These are phyloP conservation scores for Muricea muricata DNA, from an alignment of 92 coral and sea anemone genomes.

Conservation along the genomic window DNA sequence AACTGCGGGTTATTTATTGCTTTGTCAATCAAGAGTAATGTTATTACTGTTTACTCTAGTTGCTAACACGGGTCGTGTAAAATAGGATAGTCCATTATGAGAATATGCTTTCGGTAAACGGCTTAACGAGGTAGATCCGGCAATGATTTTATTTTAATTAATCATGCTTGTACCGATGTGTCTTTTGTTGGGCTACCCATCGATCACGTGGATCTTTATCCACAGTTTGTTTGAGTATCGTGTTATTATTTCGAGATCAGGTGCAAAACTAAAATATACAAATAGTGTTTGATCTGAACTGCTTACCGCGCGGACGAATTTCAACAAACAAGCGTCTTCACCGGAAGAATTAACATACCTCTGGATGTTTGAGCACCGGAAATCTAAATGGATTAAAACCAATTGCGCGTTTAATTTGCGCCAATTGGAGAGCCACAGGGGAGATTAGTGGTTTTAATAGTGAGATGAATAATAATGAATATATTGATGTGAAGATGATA, in stretches of 20 bases:
- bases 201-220: too few relatives aligned
- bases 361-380: slow-evolving; percentile 27
- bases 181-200: too few relatives aligned
- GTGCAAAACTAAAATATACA: slow-evolving; percentile 16
- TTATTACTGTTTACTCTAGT: too few relatives aligned
- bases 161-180: too few relatives aligned
- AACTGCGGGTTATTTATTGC: too few relatives aligned
- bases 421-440: slow-evolving; percentile 20
- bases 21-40: too few relatives aligned
- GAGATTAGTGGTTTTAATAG: background rate
- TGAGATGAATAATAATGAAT: slow-evolving; percentile 11
- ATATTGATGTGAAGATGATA: background rate
- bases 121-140: too few relatives aligned
- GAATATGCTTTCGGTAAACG: background rate
- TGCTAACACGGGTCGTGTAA: too few relatives aligned
- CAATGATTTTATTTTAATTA: too few relatives aligned
- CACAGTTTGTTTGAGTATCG: background rate
- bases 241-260: background rate
- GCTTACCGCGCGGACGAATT: slow-evolving; percentile 10
- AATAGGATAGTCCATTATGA: background rate
- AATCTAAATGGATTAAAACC: slow-evolving; percentile 21
- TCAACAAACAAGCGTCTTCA: slow-evolving; percentile 18
- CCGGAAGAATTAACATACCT: slow-evolving; percentile 20
- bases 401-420: slow-evolving; percentile 38
- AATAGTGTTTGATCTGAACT: slow-evolving; percentile 12